Evolutionary conservation across 2,888 invertebrate genomes (phyloP).

Genomic region (Epirrhoe tristata): DNA sequence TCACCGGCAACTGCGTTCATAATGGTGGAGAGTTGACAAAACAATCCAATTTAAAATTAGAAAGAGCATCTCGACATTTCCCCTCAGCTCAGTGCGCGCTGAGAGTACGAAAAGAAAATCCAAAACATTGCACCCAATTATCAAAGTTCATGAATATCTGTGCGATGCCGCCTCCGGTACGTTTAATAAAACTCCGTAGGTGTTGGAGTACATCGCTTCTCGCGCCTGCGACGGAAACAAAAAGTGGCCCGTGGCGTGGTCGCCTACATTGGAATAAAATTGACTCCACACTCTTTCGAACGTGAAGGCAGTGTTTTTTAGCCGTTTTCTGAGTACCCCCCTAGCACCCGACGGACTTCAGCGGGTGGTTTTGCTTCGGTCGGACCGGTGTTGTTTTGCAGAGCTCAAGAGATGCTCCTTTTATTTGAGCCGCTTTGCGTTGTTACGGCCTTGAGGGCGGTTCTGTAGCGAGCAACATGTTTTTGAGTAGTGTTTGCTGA

Average conservation of each 20-base stretch:
- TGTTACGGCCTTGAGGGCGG: conserved; percentile 80
- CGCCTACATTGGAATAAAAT: conserved; percentile 86
- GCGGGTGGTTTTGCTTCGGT: conserved; percentile 85
- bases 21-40: not conserved
- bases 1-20: not conserved
- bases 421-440: conserved; percentile 83
- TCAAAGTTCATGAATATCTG: conserved; percentile 48
- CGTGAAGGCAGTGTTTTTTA: conserved; percentile 82
- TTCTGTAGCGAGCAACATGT: conserved; percentile 73
- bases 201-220: conserved; percentile 82
- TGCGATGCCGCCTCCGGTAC: conserved; percentile 46
- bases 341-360: conserved; percentile 76
- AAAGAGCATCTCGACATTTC: conserved; percentile 5
- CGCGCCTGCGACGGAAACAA: conserved; percentile 83
- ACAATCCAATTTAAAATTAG: conserved; percentile 8
- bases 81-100: conserved; percentile 12
- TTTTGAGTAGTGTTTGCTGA: conserved; percentile 80
- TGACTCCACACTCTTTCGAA: conserved; percentile 85
- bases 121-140: conserved; percentile 46
- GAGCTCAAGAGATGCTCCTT: conserved; percentile 83
- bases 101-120: conserved; percentile 42
- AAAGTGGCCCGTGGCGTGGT: conserved; percentile 83
- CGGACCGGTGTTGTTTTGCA: conserved; percentile 83
- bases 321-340: conserved; percentile 68
- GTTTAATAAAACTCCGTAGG: conserved; percentile 82